Evolutionary conservation across 2,797 vertebrate species (phyloP).

Genomic region (Hydrolagus colliei): DNA sequence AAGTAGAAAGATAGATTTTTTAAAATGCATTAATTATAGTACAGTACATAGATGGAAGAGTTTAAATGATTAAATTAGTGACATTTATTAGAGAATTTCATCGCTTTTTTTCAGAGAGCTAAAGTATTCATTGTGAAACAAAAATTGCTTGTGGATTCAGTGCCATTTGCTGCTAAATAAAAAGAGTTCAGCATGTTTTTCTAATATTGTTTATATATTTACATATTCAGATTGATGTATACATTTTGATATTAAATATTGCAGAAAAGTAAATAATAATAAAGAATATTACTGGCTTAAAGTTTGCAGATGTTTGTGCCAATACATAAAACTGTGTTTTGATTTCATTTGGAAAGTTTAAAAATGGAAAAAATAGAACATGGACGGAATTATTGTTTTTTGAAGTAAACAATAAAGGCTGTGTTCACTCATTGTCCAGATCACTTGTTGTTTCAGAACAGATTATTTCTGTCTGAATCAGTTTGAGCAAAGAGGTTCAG

Average conservation of each 20-base stretch:
- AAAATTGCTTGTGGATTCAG: background rate
- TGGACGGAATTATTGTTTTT: background rate
- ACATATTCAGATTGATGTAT: no score
- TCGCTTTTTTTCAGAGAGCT: background rate
- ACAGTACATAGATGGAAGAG: background rate
- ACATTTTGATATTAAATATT: background rate
- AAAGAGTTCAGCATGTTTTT: background rate
- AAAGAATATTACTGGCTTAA: background rate
- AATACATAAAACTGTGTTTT: background rate
- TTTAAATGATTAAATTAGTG: constrained; percentile 12
- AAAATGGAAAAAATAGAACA: background rate
- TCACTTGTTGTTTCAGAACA: background rate
- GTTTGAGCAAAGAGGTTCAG: background rate
- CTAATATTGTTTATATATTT: background rate
- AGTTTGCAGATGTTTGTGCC: background rate
- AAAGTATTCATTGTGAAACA: background rate
- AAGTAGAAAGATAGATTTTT: background rate
- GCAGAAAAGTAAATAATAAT: background rate
- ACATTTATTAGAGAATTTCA: no score
- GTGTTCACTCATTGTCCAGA: background rate
- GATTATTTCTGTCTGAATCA: background rate
- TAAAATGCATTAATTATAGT: background rate
- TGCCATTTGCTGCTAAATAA: background rate
- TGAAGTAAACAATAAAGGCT: background rate
- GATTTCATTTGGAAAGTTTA: background rate